Base-by-base conservation (phyloP, 2,113 vertebrate genomes). In the Aleadryas rufinucha region DNA sequence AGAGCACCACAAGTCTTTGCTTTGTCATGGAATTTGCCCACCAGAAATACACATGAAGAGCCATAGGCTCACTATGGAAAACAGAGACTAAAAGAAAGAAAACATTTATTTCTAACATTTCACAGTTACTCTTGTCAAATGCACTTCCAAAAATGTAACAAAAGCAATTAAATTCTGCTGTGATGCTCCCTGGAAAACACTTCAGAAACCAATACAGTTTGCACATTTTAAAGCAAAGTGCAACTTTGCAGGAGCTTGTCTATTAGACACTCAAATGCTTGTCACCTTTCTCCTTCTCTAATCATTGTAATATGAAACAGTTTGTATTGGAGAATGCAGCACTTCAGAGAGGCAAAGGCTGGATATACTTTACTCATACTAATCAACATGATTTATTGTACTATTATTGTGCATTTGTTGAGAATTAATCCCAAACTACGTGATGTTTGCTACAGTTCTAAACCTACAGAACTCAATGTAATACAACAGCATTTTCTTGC, bases 221-320 rank as follows among this genome's bases (percentile, higher is more conserved):
- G 21, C 13, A 26, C 54, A 78, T 75, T 85, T 95, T 94, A 90
- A 94, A 92, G 49, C 23, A 64, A 87, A 71, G 11, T 75, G 28
- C 6, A 79, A 8, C 14, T 41, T 87, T 76, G 10, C 35, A 76
- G 30, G 44, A 85, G 21, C 17, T 59, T 69, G 37, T 76, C 50
- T 89, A 39, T 93, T 87, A 93, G 75, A 83, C 17, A 28, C n/a
- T 93, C 87, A 76, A 79, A 65, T 84, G 47, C 50, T 94, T 88
- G 22, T 60, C 95, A 90, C 42, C 39, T 28, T 79, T 81, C 16
- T 79, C 17, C 41, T 79, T 60, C n/a, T 65, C 21, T 93, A 92
- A 89, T 71, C 50, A 54, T 7, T 83, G 35, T n/a, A 84, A 44
- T 42, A 71, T 49, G 54, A 76, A 90, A 93, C 19, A 74, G 13